phyloP scores from a whole-genome alignment of 1,140 invertebrate genomes.

The Scaptomyza hsui region DNA sequence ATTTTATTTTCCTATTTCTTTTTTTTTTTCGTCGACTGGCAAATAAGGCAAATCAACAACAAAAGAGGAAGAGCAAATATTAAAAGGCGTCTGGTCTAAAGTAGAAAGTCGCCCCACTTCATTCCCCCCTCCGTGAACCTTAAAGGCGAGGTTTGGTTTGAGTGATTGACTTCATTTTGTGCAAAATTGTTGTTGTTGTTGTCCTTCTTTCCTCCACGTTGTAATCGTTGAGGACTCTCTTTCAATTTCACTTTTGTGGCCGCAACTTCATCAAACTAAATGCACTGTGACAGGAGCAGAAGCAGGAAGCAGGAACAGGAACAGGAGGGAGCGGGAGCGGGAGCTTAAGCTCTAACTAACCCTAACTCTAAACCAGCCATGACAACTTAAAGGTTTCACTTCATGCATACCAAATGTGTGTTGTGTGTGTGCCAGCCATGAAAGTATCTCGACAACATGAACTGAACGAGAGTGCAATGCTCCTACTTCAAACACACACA shows the following conservation, averaged over 20 bases:
- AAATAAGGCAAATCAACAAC: constrained; percentile 66
- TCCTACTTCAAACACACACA: constrained; percentile 68
- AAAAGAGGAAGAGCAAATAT: constrained; percentile 62
- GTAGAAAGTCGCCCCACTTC: constrained; percentile 40
- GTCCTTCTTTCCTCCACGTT: constrained; percentile 13
- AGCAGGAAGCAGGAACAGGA: too few species aligned
- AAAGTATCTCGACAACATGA: constrained; percentile 13
- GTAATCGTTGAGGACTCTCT: constrained; percentile 29
- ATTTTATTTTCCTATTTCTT: constrained; percentile 39
- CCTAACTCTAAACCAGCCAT: constrained; percentile 35
- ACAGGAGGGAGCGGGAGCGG: too few species aligned
- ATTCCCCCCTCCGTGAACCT: constrained; percentile 10
- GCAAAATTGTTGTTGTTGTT: constrained; percentile 9
- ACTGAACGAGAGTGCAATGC: constrained; percentile 71
- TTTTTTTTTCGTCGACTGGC: constrained; percentile 16
- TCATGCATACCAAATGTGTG: constrained; percentile 67
- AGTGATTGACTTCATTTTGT: constrained; percentile 70
- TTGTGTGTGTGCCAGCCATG: constrained; percentile 1
- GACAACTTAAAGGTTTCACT: constrained; percentile 73
- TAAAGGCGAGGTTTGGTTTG: constrained; percentile 52
- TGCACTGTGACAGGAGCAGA: constrained; percentile 49
- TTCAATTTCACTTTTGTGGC: constrained; percentile 60
- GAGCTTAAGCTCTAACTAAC: constrained; percentile 27
- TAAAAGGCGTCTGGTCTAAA: constrained; percentile 73
- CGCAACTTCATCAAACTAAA: constrained; percentile 72